phyloP scores from a whole-genome alignment of 2,888 invertebrate species.

The Agrochola macilenta region DNA sequence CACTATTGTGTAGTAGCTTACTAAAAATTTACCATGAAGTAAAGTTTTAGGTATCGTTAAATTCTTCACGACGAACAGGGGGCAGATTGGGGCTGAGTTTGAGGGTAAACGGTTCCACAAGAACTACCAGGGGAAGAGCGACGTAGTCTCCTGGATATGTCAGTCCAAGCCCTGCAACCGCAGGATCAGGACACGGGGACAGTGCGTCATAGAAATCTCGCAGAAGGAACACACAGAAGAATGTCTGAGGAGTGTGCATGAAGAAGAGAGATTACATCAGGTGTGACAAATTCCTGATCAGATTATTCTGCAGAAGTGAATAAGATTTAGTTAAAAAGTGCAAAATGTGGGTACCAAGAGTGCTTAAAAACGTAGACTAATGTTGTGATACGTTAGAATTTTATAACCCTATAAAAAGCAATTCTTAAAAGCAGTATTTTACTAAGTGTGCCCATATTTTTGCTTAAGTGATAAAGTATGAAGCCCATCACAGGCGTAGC shows the following conservation, averaged over 20 bases:
- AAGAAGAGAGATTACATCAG: not conserved
- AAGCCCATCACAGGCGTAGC: too few relatives aligned
- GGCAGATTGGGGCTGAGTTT: conserved; percentile 59
- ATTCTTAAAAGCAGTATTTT: too few relatives aligned
- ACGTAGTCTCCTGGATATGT: conserved; percentile 64
- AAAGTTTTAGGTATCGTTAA: conserved; percentile 52
- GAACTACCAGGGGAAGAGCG: conserved; percentile 63
- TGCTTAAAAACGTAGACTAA: too few relatives aligned
- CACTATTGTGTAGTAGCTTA: not conserved
- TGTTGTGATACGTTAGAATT: not conserved
- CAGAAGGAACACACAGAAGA: conserved; percentile 24
- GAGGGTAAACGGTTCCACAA: conserved; percentile 65
- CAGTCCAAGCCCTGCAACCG: conserved; percentile 54
- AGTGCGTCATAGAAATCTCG: conserved; percentile 43
- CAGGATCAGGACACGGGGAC: conserved; percentile 62
- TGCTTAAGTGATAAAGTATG: too few relatives aligned
- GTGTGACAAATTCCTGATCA: not conserved
- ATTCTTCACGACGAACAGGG: conserved; percentile 63
- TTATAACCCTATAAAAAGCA: not conserved
- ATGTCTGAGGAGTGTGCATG: conserved; percentile 17
- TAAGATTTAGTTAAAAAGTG: not conserved
- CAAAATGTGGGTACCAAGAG: not conserved
- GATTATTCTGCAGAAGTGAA: not conserved
- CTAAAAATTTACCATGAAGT: conserved; percentile 5
- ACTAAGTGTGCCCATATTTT: too few relatives aligned